Evolutionary conservation across 2,888 invertebrate genomes (phyloP).

Genomic region (Euplagia quadripunctaria): DNA sequence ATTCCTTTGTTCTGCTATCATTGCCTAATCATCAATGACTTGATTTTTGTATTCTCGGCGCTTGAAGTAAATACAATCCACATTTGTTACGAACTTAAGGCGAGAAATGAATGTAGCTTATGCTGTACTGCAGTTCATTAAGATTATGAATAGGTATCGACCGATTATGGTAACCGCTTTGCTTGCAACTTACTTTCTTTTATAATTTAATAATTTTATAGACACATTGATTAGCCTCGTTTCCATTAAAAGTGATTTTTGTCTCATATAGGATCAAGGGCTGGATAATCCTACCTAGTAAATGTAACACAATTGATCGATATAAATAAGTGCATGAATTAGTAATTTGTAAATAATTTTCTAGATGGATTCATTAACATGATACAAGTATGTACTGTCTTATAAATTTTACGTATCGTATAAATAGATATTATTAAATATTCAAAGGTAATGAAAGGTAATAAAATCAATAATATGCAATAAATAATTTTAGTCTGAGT

Average conservation of each 20-base stretch:
- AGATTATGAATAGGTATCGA: constrained; percentile 31
- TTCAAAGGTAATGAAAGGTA: neutral
- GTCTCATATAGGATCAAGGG: neutral
- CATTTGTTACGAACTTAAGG: neutral
- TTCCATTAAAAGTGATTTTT: neutral
- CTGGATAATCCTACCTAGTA: too few species aligned
- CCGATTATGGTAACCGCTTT: constrained; percentile 32
- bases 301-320: too few species aligned
- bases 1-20: neutral
- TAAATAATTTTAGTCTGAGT: neutral
- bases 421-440: neutral
- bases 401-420: neutral
- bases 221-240: neutral
- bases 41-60: neutral
- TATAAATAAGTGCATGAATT: too few species aligned
- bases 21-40: neutral
- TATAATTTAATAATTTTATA: constrained; percentile 35
- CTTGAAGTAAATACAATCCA: neutral
- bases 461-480: neutral
- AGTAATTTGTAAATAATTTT: too few species aligned
- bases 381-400: neutral
- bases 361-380: neutral
- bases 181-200: constrained; percentile 19
- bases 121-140: neutral
- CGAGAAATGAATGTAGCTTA: neutral